Conservation (phyloP, 2,113 vertebrate species). For the Sarotherodon lohbergeri region DNA sequence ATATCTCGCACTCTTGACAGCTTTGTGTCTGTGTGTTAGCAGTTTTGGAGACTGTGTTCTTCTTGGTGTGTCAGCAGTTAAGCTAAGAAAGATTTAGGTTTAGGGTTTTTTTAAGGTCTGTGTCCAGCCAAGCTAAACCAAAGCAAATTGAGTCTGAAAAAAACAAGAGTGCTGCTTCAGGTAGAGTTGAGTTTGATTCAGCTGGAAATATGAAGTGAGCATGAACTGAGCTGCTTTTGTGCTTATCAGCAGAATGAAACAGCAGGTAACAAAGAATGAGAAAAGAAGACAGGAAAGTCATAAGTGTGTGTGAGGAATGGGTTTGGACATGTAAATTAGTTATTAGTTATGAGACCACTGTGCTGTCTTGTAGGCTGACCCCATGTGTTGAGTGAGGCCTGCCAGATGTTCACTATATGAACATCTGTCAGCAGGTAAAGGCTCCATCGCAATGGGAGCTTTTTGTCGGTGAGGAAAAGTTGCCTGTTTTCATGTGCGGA, state of each 20-base stretch:
- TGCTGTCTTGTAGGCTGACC: neutral
- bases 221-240: neutral
- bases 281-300: neutral
- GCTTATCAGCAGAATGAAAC: neutral
- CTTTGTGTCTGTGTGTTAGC: neutral
- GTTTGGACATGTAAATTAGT: neutral
- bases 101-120: neutral
- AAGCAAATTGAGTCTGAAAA: neutral
- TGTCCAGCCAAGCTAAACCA: neutral
- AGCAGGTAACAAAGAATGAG: neutral
- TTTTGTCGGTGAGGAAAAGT: neutral
- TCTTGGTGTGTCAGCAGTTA: neutral
- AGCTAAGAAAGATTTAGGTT: neutral
- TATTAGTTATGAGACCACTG: neutral
- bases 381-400: neutral
- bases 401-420: neutral
- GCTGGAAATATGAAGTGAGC: neutral
- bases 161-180: neutral
- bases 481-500: neutral
- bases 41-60: neutral
- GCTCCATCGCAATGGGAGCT: neutral
- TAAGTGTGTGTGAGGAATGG: neutral
- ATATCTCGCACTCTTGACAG: fast-evolving
- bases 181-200: neutral
- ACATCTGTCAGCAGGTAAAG: neutral